Evolutionary conservation across 1,140 invertebrate genomes (phyloP).

Genomic region (Chlorops oryzae): DNA sequence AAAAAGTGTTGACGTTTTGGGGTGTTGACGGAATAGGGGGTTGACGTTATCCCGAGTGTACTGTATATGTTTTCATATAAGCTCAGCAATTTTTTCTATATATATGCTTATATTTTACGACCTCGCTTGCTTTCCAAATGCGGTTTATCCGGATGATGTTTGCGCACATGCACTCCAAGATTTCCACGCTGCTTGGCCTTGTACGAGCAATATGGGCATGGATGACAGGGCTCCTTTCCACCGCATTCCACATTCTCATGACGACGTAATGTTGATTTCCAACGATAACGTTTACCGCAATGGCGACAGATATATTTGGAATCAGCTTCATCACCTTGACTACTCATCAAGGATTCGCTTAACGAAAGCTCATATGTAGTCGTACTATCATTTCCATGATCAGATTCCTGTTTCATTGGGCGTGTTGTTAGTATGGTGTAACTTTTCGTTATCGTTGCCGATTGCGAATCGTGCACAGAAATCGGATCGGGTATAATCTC

Average conservation of each 20-base stretch:
- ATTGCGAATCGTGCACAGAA: constrained; percentile 35
- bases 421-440: constrained; percentile 45
- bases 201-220: constrained; percentile 74
- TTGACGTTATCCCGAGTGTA: too few species aligned
- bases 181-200: constrained; percentile 73
- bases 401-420: constrained; percentile 41
- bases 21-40: too few species aligned
- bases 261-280: constrained; percentile 73
- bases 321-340: constrained; percentile 53
- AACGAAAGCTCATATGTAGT: constrained; percentile 43
- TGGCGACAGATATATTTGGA: constrained; percentile 69
- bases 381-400: constrained; percentile 27
- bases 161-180: constrained; percentile 71
- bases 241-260: constrained; percentile 83
- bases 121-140: constrained; percentile 43
- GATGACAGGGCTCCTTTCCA: constrained; percentile 74
- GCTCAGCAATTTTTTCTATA: constrained; percentile 9
- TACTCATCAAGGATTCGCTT: constrained; percentile 45
- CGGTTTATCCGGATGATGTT: constrained; percentile 58
- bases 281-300: constrained; percentile 73
- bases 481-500: constrained; percentile 38
- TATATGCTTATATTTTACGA: constrained; percentile 36
- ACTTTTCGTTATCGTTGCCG: constrained; percentile 32
- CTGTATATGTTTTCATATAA: too few species aligned
- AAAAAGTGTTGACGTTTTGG: too few species aligned